Evolutionary conservation across 2,888 invertebrate species (phyloP), one percentile per base, ranked within the genome.

Genomic region (Fissipunctia ypsillon): DNA sequence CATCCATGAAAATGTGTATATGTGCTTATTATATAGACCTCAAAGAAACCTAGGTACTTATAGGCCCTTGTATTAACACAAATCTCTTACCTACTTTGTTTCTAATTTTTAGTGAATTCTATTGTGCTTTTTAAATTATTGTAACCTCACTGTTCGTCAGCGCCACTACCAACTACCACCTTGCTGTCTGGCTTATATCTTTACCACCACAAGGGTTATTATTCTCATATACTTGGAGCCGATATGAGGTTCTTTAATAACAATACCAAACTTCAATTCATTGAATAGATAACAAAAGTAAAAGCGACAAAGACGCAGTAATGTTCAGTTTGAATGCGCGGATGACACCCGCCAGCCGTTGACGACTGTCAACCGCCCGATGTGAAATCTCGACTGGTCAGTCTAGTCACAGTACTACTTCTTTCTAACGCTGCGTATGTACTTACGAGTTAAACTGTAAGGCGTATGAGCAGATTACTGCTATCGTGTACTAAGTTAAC

Each of bases 361-460:
- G 81, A 67, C 78, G 69, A 63, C 77, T 67, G 70, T 80, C 81
- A 87, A 78, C 75, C 82, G 50, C 50, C 76, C 87, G 73, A 90
- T 92, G 94, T 92, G 94, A 94, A 94, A 94, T 87, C 91, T 92
- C 59, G 89, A 88, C 94, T 90, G 92, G 94, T 92, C 78, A 69
- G 43, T 41, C 80, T 19, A 68, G 64, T 41, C 35, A 45, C 35
- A 61, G 64, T 41, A 61, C 50, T 60, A 57, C 69, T 83, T 82
- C 73, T 82, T 82, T 80, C 80, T 80, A 83, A 70, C 35, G 50
- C 67, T 54, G 4, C 35, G 70, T 65, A 50, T 64, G 38, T 78
- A 76, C 78, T 64, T 76, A 65, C 78, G 69, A 78, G 69, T 78
- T 71, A 60, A 76, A 70, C 65, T 65, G 68, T 66, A 41, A 77